Evolutionary conservation across 2,113 vertebrate genomes (phyloP), one percentile per base, ranked within the genome.

Genomic region (Trochalopteron elliotii): DNA sequence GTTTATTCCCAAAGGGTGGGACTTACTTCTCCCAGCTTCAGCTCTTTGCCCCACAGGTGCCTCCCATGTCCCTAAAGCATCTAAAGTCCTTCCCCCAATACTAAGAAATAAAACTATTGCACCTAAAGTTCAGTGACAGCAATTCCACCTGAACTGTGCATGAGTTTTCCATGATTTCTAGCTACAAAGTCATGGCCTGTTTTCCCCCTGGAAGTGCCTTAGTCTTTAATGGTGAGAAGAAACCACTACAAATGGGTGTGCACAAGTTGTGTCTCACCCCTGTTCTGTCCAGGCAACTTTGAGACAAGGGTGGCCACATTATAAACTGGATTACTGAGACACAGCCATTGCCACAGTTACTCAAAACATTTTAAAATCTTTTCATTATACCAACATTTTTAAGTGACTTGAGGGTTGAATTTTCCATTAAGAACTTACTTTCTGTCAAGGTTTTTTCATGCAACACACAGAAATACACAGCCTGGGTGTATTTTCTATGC

Each of bases 241-340:
- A 92, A 33, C 28, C 0, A 0, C 68, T 35, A 15, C 5, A 0
- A 25, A 47, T 0, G 7, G 35, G 20, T 44, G 39, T 37, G 76
- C 15, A 35, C 24, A 53, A 53, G 42, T 28, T 16, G 57, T 14
- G 15, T 39, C 53, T 44, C 60, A 56, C 2, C 18, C 31, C 21
- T 81, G 40, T 11, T 61, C 61, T 33, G 2, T 42, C 53, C 57
- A 53, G 31, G 42, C 37, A 86, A 28, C 40, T 83, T 79, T 35
- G 39, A 45, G 33, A 45, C 52, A 84, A 67, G 60, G 90, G 22
- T 24, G n/a, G 15, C n/a, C 30, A 13, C 12, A 2, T 39, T 30
- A 61, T 11, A 57, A 93, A 76, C 27, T 4, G 11, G 13, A 45
- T 68, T 75, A 19, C 11, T 65, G 61, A 82, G 53, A 27, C 15